Percentiles rank a stretch among this genome's conserved stretches.
Conservation (phyloP, 2,113 vertebrate species). For the Turnix velox region DNA sequence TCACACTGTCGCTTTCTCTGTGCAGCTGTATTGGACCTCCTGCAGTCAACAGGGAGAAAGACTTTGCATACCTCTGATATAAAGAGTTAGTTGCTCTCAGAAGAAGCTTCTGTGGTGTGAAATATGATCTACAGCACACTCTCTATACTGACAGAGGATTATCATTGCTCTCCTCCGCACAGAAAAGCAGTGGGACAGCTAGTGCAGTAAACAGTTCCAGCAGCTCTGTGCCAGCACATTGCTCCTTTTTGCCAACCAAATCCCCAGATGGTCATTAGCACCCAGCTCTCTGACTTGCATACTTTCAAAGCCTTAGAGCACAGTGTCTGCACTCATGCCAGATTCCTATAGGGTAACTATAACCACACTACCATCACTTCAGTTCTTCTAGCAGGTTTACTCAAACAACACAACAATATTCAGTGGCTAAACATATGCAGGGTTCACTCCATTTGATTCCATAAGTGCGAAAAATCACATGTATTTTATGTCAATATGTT, state of each 20-base stretch:
- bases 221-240: neutral
- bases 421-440: neutral
- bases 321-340: neutral
- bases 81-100: neutral
- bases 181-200: neutral
- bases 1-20: neutral
- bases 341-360: neutral
- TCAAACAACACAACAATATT: neutral
- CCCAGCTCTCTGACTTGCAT: neutral
- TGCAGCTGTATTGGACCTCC: neutral
- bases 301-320: neutral
- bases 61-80: neutral
- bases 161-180: neutral
- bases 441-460: neutral
- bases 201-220: neutral
- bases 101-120: neutral
- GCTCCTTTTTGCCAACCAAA: neutral
- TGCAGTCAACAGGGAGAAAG: neutral
- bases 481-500: neutral
- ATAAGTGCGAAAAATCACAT: neutral
- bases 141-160: neutral
- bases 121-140: neutral
- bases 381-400: neutral
- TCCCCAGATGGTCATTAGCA: conserved; percentile 37
- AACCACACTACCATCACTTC: neutral